Conservation (phyloP, 2,797 vertebrate genomes). For the Acanthornis magna region DNA sequence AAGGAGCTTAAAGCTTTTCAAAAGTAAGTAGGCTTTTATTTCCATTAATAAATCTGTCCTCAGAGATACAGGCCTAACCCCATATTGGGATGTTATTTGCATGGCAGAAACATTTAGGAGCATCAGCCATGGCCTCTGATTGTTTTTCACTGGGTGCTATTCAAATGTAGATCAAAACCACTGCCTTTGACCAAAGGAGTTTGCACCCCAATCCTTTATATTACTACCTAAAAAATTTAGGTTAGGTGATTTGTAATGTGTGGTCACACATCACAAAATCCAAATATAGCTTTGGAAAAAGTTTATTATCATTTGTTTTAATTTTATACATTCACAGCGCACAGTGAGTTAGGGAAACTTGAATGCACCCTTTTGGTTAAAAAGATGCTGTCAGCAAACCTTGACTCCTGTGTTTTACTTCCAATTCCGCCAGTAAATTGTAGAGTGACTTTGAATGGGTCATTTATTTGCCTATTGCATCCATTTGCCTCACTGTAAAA, state of each 20-base stretch:
- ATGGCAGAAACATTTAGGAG: background rate
- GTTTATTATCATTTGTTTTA: background rate
- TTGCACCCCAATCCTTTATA: background rate
- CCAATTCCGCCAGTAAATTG: background rate
- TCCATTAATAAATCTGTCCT: background rate
- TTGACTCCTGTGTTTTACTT: background rate
- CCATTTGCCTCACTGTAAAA: slow-evolving; percentile 5
- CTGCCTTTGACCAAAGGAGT: background rate
- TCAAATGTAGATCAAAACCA: background rate
- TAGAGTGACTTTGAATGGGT: background rate
- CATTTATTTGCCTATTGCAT: slow-evolving; percentile 3
- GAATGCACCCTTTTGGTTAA: background rate
- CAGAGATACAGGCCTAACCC: background rate
- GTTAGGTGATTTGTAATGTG: background rate
- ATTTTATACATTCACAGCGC: background rate
- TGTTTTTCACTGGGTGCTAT: background rate
- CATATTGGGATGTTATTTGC: background rate
- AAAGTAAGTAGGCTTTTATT: background rate
- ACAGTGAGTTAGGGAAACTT: background rate
- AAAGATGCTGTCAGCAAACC: background rate
- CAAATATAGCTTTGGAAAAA: background rate
- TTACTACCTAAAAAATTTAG: background rate
- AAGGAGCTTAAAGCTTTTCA: background rate
- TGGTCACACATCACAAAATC: background rate
- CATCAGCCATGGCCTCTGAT: background rate